Conservation (phyloP, 1,140 invertebrate species). For the Cydia pomonella region DNA sequence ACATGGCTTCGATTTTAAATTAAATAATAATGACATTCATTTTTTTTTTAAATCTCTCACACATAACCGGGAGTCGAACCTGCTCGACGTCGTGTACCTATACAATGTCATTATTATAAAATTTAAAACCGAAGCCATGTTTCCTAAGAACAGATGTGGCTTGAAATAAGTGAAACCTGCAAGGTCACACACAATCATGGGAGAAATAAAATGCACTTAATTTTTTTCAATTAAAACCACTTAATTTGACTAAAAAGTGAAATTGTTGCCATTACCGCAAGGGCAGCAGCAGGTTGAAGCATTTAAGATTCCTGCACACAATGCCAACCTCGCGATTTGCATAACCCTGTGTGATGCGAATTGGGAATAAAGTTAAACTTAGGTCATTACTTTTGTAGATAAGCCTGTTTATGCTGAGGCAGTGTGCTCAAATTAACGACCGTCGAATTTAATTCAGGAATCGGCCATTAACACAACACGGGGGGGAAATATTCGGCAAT, state of each 20-base stretch:
- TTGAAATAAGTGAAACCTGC: too few relatives aligned
- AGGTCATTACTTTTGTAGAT: conserved; percentile 46
- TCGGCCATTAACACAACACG: conserved; percentile 63
- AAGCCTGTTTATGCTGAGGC: conserved; percentile 52
- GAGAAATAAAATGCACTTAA: too few relatives aligned
- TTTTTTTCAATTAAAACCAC: too few relatives aligned
- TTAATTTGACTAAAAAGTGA: not conserved
- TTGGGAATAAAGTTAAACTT: conserved; percentile 45
- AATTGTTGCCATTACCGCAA: not conserved
- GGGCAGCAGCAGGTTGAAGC: not conserved
- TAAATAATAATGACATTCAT: too few relatives aligned
- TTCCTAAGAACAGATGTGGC: too few relatives aligned
- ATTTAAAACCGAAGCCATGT: too few relatives aligned
- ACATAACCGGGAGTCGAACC: too few relatives aligned
- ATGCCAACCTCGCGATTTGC: not conserved
- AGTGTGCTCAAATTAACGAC: conserved; percentile 59
- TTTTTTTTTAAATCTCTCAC: too few relatives aligned
- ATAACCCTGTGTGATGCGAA: conserved; percentile 30
- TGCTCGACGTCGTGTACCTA: too few relatives aligned
- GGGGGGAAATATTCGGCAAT: conserved; percentile 67
- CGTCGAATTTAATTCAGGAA: conserved; percentile 67
- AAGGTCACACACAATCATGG: too few relatives aligned
- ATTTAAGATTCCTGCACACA: conserved; percentile 28
- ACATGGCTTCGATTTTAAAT: too few relatives aligned
- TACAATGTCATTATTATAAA: too few relatives aligned